Evolutionary conservation across 2,888 invertebrate genomes (phyloP).

Genomic region (Drosophila neotestacea): DNA sequence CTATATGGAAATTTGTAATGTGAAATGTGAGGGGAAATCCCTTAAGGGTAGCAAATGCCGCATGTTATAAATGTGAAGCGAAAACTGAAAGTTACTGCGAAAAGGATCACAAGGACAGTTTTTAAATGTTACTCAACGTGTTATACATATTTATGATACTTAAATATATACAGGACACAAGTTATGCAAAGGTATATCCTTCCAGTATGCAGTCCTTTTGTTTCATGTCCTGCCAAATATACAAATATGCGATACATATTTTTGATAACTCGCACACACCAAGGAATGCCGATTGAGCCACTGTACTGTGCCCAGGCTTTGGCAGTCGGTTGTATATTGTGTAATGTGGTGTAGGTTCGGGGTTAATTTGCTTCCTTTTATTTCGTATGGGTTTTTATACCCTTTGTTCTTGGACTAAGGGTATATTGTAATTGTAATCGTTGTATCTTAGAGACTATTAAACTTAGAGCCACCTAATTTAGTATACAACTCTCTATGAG

Average conservation of each 20-base stretch:
- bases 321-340: not conserved
- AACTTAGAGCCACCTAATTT: too few relatives aligned
- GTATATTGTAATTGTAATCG: too few relatives aligned
- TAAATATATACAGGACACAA: too few relatives aligned
- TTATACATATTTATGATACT: too few relatives aligned
- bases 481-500: too few relatives aligned
- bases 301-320: not conserved
- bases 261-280: slow-evolving; percentile 49
- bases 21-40: slow-evolving; percentile 15
- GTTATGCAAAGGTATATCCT: slow-evolving; percentile 4
- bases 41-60: slow-evolving; percentile 27
- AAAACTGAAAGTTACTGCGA: not conserved
- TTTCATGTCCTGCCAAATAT: slow-evolving; percentile 49
- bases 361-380: slow-evolving; percentile 38
- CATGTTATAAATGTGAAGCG: not conserved
- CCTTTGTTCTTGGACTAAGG: too few relatives aligned
- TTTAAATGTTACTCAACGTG: too few relatives aligned
- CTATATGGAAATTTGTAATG: not conserved
- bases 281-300: slow-evolving; percentile 53
- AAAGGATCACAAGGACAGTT: too few relatives aligned
- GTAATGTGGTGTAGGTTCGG: slow-evolving; percentile 56
- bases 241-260: slow-evolving; percentile 46
- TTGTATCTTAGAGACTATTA: too few relatives aligned
- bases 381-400: not conserved
- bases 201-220: not conserved